Evolutionary conservation across 2,888 invertebrate genomes (phyloP).

Genomic region (Diogma glabrata): DNA sequence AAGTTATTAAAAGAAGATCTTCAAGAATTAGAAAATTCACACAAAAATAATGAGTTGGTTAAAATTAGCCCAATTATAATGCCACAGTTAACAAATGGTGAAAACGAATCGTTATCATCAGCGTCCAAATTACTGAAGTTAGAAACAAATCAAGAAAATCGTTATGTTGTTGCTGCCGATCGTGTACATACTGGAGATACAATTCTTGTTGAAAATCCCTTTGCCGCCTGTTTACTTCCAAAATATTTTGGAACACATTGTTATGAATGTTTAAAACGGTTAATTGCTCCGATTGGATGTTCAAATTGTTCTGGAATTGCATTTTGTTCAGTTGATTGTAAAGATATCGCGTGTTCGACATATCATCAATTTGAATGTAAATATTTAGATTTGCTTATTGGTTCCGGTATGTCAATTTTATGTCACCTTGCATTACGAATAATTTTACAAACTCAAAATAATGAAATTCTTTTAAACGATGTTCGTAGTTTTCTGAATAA

Average conservation of each 20-base stretch:
- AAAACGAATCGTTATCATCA: slow-evolving; percentile 45
- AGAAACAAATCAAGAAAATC: slow-evolving; percentile 48
- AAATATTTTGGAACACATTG: slow-evolving; percentile 69
- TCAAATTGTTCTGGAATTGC: slow-evolving; percentile 62
- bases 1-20: slow-evolving; percentile 38
- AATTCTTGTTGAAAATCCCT: slow-evolving; percentile 57
- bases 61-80: slow-evolving; percentile 4
- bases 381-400: slow-evolving; percentile 58
- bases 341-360: slow-evolving; percentile 46
- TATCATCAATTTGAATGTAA: slow-evolving; percentile 70
- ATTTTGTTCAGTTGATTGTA: slow-evolving; percentile 58
- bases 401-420: slow-evolving; percentile 70
- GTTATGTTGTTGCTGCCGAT: slow-evolving; percentile 53
- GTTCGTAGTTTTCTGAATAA: slow-evolving; percentile 44
- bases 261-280: slow-evolving; percentile 68
- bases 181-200: slow-evolving; percentile 52
- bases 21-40: slow-evolving; percentile 21
- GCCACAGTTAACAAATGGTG: slow-evolving; percentile 39
- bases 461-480: slow-evolving; percentile 30
- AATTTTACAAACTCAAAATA: slow-evolving; percentile 54
- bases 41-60: slow-evolving; percentile 16
- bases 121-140: slow-evolving; percentile 46
- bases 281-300: slow-evolving; percentile 58
- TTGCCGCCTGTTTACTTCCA: slow-evolving; percentile 59
- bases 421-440: slow-evolving; percentile 63